Conservation (phyloP, 1,140 invertebrate genomes). For the Drosophila melanogaster region Release_6_plus_ISO1_MT NT_033777.3:11336001-11336500, state of each 20-base stretch:
- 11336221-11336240: constrained; percentile 60
- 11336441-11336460: constrained; percentile 64
- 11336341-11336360: constrained; percentile 81
- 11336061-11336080: constrained; percentile 80
- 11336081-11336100: constrained; percentile 84
- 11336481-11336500: constrained; percentile 64
- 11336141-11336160: constrained; percentile 41
- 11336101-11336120: constrained; percentile 72
- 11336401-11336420: constrained; percentile 41
- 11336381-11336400: constrained; percentile 64
- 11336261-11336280: constrained; percentile 82
- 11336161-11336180: constrained; percentile 41
- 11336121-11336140: constrained; percentile 36
- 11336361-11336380: constrained; percentile 61
- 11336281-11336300: constrained; percentile 63
- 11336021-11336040: constrained; percentile 43
- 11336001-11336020: constrained; percentile 40
- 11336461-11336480: constrained; percentile 81
- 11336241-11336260: constrained; percentile 81
- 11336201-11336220: constrained; percentile 70
- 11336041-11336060: constrained; percentile 62
- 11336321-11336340: constrained; percentile 84
- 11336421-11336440: constrained; percentile 27
- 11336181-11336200: constrained; percentile 66
- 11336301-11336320: constrained; percentile 80